A percentile compares a stretch with the other conserved stretches of the same genome.
phyloP scores from a whole-genome alignment of 2,113 vertebrate species.

The Microtus montanus region DNA sequence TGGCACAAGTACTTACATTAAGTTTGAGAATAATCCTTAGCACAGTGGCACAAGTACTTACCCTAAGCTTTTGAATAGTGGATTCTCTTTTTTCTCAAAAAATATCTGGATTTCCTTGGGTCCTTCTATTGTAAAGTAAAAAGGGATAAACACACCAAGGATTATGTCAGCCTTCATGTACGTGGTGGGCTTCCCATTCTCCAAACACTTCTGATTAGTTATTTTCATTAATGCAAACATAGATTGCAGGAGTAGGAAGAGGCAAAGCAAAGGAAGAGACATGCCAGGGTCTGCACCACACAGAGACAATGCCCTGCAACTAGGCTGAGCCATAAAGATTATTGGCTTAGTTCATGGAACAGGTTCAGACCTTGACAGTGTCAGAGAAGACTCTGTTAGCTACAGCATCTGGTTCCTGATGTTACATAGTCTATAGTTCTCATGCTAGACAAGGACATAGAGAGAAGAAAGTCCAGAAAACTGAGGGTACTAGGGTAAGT shows the following conservation, averaged over 20 bases:
- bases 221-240: background rate
- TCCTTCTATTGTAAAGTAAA: background rate
- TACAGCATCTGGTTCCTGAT: background rate
- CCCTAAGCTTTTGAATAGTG: too few relatives aligned
- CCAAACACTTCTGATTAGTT: rapidly evolving
- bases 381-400: background rate
- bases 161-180: background rate
- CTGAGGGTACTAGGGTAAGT: background rate
- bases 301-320: background rate
- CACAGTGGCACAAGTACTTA: background rate
- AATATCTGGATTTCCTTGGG: rapidly evolving
- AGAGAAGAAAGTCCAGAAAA: background rate
- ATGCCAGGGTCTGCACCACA: background rate
- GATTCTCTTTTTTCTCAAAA: too few relatives aligned
- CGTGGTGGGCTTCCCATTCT: background rate
- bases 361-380: background rate
- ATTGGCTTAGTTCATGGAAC: background rate
- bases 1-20: too few relatives aligned
- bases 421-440: background rate
- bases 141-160: background rate
- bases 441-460: background rate
- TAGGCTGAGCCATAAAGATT: background rate
- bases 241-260: background rate
- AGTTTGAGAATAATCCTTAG: background rate
- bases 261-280: background rate